Evolutionary conservation across 1,140 invertebrate genomes (phyloP), one percentile per base, ranked within the genome.

Genomic region (Sipha flava): DNA sequence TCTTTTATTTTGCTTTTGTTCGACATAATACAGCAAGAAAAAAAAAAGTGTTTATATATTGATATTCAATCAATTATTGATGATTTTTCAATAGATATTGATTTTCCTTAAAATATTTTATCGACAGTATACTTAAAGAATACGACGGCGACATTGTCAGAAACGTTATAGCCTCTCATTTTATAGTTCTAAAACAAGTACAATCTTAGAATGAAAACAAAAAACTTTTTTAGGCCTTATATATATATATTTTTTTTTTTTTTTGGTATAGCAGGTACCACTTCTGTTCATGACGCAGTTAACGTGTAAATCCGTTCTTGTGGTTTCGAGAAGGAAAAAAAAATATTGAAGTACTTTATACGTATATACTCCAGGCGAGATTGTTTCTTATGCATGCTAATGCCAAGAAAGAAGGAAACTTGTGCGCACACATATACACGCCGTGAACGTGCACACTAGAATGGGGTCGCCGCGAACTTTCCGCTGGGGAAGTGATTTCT

Each of bases 211-310:
- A 40, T 43, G 18, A 45, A 47, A 70, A 68, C 16, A 6, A 73
- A 26, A 54, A 77, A 77, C 52, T 59, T 77, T 77, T 37, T 5
- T 54, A 37, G 14, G 37, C 31, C 70, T 73, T 47, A 54, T 26
- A 77, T 43, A n/a, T n/a, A n/a, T n/a, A n/a, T n/a, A n/a, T n/a
- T n/a, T n/a, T n/a, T n/a, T n/a, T n/a, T n/a, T n/a, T n/a, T n/a
- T n/a, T n/a, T n/a, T n/a, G n/a, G n/a, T n/a, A n/a, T n/a, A n/a
- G n/a, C n/a, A n/a, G n/a, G n/a, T n/a, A 26, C 9, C 34, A 59
- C 34, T 77, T 59, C 47, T 73, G 45, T 31, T 57, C 34, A 16
- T 77, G 73, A 77, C 73, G 29, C 73, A 3, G 49, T 77, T 77
- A 43, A 43, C 73, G 34, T 23, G 52, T 77, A 59, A 77, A 77